phyloP scores from a whole-genome alignment of 2,113 vertebrate genomes.

The Hippolais icterina region DNA sequence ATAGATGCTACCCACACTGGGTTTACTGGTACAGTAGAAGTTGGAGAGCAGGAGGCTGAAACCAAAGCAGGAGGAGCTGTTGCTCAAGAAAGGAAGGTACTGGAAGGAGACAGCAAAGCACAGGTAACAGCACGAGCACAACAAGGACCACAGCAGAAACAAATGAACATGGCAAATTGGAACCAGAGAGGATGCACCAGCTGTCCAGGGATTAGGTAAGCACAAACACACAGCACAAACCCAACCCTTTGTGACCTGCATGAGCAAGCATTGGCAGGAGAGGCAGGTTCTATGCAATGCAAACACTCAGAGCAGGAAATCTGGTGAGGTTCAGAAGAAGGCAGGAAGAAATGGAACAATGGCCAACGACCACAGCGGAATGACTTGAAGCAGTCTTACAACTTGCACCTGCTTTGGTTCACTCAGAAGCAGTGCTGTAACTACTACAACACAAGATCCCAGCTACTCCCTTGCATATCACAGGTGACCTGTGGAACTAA shows the following conservation, averaged over 20 bases:
- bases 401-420: not conserved
- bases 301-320: not conserved
- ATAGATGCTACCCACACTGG: not conserved
- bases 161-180: not conserved
- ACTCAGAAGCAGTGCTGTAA: not conserved
- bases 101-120: not conserved
- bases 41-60: not conserved
- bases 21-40: not conserved
- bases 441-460: not conserved
- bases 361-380: not conserved
- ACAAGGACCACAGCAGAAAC: not conserved
- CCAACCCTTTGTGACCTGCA: not conserved
- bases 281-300: not conserved
- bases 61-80: not conserved
- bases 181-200: not conserved
- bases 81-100: not conserved
- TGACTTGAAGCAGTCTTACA: not conserved
- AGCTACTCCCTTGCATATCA: accelerated
- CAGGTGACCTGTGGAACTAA: not conserved
- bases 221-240: not conserved
- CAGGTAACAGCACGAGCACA: not conserved
- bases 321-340: not conserved
- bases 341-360: not conserved
- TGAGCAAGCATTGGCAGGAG: accelerated
- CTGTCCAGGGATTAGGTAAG: not conserved